Percentiles rank a stretch among this genome's conserved stretches.
phyloP scores from a whole-genome alignment of 2,113 vertebrate species.

The Rhadina sibilatrix region DNA sequence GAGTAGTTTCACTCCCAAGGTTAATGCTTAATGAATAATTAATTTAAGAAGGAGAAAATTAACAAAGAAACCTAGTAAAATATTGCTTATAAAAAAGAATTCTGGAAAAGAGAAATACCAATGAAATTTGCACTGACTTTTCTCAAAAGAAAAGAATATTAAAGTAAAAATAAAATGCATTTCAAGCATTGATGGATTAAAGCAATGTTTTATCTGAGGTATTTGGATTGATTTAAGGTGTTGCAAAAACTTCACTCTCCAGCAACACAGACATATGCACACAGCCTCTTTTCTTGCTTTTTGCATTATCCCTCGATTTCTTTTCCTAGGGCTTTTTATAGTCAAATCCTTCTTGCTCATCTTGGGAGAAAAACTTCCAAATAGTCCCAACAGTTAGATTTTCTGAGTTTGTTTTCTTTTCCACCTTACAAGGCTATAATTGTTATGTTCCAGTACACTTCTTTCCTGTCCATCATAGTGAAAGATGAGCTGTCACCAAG shows the following conservation, averaged over 20 bases:
- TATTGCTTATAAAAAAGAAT: background rate
- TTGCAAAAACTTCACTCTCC: background rate
- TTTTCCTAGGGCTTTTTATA: background rate
- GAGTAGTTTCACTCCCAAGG: conserved; percentile 24
- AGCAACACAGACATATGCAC: rapidly evolving
- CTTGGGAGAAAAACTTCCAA: background rate
- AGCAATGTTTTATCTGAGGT: background rate
- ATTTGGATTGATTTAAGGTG: background rate
- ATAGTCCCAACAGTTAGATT: background rate
- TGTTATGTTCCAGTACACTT: background rate
- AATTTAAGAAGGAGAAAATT: background rate
- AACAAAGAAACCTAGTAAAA: background rate
- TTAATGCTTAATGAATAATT: conserved; percentile 49
- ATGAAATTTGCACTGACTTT: background rate
- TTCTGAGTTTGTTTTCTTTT: background rate
- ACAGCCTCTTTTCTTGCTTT: background rate
- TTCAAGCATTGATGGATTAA: background rate
- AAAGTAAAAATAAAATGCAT: background rate
- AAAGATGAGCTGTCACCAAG: background rate
- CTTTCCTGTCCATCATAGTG: background rate
- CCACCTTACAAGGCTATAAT: background rate
- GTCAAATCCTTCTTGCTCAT: background rate
- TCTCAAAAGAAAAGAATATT: background rate
- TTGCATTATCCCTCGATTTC: background rate
- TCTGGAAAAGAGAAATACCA: background rate